A percentile compares a stretch with the other conserved stretches of the same genome.
Conservation (phyloP, 2,797 vertebrate genomes). For the Rallus crepitans region DNA sequence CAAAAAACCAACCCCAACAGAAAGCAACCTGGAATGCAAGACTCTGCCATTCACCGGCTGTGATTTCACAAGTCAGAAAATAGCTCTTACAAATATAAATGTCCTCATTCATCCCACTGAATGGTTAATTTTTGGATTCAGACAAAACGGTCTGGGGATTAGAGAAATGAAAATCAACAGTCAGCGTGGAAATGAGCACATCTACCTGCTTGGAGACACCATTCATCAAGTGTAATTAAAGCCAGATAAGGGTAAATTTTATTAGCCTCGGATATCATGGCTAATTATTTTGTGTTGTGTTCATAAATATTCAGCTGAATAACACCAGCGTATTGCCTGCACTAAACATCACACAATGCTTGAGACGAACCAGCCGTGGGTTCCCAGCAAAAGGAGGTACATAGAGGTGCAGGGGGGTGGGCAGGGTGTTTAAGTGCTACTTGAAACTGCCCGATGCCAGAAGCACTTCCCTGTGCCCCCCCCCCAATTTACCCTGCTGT, state of each 20-base stretch:
- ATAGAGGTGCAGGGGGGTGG: not conserved
- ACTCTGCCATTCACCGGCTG: not conserved
- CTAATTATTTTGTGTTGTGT: not conserved
- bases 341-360: not conserved
- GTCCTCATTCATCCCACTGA: not conserved
- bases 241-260: not conserved
- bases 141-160: not conserved
- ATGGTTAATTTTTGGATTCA: not conserved
- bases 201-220: not conserved
- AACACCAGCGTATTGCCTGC: not conserved
- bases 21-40: not conserved
- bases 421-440: not conserved
- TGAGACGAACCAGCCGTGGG: not conserved
- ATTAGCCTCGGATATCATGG: not conserved
- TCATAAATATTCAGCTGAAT: not conserved
- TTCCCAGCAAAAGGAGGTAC: not conserved
- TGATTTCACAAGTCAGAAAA: not conserved
- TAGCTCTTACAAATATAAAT: not conserved
- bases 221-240: not conserved
- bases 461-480: not conserved
- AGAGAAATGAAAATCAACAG: not conserved
- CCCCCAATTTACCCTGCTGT: not conserved
- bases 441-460: not conserved
- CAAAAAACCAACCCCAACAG: not conserved
- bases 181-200: accelerated